A percentile compares a stretch with the other conserved stretches of the same genome.
Evolutionary conservation across 2,113 vertebrate species (phyloP).

Genomic region (Cyphomyrus plagiostoma): DNA sequence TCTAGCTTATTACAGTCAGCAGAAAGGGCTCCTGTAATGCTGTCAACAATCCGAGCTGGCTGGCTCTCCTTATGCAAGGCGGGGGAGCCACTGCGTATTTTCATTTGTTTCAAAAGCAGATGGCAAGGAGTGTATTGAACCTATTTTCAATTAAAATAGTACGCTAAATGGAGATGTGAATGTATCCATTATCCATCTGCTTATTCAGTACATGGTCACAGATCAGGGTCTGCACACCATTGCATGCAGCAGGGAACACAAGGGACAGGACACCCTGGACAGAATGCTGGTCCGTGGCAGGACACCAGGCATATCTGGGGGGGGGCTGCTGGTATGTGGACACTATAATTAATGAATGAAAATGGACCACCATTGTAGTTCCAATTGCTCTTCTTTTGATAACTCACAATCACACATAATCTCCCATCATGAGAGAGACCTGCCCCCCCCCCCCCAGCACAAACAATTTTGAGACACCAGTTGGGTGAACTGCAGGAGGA

Average conservation of each 20-base stretch:
- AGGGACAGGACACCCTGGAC: background rate
- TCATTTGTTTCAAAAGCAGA: background rate
- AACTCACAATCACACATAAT: background rate
- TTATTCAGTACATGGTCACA: background rate
- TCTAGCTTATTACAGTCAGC: slow-evolving; percentile 6
- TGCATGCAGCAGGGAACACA: background rate
- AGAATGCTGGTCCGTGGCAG: background rate
- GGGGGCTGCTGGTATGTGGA: background rate
- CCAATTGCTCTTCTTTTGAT: background rate
- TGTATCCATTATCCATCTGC: background rate
- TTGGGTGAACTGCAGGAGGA: background rate
- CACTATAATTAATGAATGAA: background rate
- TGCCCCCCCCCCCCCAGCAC: background rate
- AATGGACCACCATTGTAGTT: background rate
- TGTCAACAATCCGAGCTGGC: background rate
- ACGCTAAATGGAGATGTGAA: background rate
- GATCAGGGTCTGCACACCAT: background rate
- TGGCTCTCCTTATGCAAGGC: background rate
- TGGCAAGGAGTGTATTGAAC: background rate
- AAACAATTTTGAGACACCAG: background rate
- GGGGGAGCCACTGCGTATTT: background rate
- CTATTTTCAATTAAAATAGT: background rate
- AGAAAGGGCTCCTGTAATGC: background rate
- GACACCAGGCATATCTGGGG: no score
- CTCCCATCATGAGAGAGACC: background rate